Evolutionary conservation across 2,797 vertebrate genomes (phyloP), one percentile per base, ranked within the genome.

Genomic region (Sphenopsis melanotis): DNA sequence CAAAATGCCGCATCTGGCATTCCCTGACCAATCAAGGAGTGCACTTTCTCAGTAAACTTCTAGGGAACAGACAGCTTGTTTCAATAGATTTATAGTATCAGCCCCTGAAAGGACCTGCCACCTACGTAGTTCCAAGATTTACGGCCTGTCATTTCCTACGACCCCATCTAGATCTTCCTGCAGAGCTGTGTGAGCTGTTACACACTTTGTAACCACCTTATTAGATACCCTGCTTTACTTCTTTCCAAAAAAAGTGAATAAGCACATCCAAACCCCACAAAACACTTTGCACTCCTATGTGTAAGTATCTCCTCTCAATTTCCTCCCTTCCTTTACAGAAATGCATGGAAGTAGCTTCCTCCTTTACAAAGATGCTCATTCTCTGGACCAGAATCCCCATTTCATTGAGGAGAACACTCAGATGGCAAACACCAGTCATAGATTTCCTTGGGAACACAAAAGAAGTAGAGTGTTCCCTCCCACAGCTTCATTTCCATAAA

Each of bases 41-140:
- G 4, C n/a, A 59, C 49, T 46, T 83, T 91, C 65, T 85, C 68
- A 64, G 87, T 18, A 57, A 94, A 91, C 83, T 94, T 90, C 19
- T 39, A 90, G 56, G 56, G 64, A 87, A 68, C n/a, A 61, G 52
- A 74, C 49, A 93, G 82, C 89, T 93, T 59, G 42, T 89, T 97
- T 77, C 79, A 74, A 82, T 1, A 84, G 77, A 94, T 91, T 93
- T 92, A 94, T 69, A 80, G 5, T 50, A 72, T 63, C 26, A 27
- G 56, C 20, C 53, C 49, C 60, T 87, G 39, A 79, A 95, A 86
- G 52, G 87, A 87, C 52, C 80, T 87, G 83, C 70, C 77, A 66
- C 83, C 75, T 49, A 91, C n/a, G 4, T 3, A 59, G 36, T 34
- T 75, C 36, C 42, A 76, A 70, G 87, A 94, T 93, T 91, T 94